phyloP scores from a whole-genome alignment of 2,113 vertebrate genomes.

The Microcebus jonahi region DNA sequence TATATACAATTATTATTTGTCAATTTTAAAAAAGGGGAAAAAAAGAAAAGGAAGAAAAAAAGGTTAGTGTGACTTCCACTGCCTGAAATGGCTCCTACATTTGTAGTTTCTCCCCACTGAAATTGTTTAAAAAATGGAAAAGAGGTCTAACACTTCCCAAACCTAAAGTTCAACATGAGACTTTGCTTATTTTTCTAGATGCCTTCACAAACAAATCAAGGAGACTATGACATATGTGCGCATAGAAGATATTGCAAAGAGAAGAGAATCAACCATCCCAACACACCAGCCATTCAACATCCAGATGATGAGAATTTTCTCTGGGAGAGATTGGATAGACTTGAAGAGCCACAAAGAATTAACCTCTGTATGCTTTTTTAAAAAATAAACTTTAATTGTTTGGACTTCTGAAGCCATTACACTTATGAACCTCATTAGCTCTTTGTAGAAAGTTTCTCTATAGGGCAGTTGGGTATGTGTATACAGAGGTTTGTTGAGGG shows the following conservation, averaged over 20 bases:
- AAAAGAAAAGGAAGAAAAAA: neutral
- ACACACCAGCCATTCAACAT: neutral
- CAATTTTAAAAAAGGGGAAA: too few relatives aligned
- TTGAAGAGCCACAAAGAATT: neutral
- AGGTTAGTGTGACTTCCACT: neutral
- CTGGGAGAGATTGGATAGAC: neutral
- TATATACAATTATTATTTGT: neutral
- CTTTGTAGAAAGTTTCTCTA: neutral
- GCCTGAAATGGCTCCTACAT: neutral
- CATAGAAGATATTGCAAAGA: neutral
- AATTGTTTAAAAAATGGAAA: neutral
- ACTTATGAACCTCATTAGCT: neutral
- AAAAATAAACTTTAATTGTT: neutral
- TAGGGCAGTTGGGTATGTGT: neutral
- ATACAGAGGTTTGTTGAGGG: neutral
- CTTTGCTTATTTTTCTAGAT: neutral
- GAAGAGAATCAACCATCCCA: neutral
- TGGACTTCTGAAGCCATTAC: neutral
- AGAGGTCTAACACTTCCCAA: neutral
- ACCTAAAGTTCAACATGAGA: neutral
- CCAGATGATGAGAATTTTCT: neutral
- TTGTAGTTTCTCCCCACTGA: neutral
- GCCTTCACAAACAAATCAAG: neutral
- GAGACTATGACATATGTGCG: neutral
- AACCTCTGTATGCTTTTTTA: neutral